phyloP scores from a whole-genome alignment of 2,888 invertebrate species.

The Torymus auratus region DNA sequence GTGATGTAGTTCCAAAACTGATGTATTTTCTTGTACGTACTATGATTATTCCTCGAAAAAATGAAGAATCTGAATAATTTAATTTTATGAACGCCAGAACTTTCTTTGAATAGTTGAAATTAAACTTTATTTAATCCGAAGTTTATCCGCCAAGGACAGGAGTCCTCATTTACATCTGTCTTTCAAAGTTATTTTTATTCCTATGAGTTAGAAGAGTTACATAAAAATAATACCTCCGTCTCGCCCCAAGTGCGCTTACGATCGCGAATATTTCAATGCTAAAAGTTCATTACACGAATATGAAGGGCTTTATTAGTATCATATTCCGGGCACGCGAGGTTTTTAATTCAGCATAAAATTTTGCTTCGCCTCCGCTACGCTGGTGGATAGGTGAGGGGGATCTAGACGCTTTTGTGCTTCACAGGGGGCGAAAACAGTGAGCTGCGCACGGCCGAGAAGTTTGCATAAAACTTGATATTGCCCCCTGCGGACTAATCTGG shows the following conservation, averaged over 20 bases:
- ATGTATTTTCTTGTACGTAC: background rate
- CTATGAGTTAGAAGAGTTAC: too few relatives aligned
- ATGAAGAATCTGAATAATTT: background rate
- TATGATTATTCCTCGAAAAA: background rate
- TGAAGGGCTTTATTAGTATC: conserved; percentile 11
- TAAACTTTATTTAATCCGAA: conserved; percentile 1
- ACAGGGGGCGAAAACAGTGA: background rate
- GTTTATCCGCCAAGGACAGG: background rate
- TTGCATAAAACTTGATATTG: conserved; percentile 33
- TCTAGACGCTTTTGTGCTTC: background rate
- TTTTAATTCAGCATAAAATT: conserved; percentile 32
- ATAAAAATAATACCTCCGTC: too few relatives aligned
- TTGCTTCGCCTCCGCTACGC: background rate
- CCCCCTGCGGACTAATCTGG: conserved; percentile 9
- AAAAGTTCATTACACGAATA: conserved; percentile 11
- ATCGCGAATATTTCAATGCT: background rate
- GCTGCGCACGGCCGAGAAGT: background rate
- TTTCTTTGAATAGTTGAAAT: conserved; percentile 9
- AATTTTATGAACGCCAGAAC: background rate
- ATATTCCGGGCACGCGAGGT: background rate
- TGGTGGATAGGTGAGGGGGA: background rate
- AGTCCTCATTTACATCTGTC: background rate
- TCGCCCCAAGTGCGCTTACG: too few relatives aligned
- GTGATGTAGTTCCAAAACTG: background rate
- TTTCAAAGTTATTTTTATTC: background rate